Percentiles rank a stretch among this genome's conserved stretches.
Conservation (phyloP, 2,113 vertebrate genomes). For the Apodemus speciosus region DNA sequence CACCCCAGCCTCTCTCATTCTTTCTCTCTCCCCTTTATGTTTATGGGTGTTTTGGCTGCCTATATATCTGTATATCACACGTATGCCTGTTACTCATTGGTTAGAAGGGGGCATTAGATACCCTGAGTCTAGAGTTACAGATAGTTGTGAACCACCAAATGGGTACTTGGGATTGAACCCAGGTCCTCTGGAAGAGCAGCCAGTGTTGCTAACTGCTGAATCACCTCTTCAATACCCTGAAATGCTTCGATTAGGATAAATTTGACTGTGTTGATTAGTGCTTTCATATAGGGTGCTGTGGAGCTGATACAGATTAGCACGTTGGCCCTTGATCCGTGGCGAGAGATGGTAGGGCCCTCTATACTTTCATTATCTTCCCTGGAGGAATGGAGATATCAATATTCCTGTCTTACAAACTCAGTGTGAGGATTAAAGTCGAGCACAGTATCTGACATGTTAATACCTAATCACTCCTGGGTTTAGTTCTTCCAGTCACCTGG, state of each 20-base stretch:
- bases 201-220: not conserved
- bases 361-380: not conserved
- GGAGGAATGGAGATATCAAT: not conserved
- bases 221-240: not conserved
- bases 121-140: not conserved
- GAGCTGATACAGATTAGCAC: not conserved
- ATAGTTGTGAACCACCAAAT: not conserved
- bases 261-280: not conserved
- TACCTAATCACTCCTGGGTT: not conserved
- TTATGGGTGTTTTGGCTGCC: no score
- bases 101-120: no score
- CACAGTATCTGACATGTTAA: not conserved
- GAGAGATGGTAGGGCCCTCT: not conserved
- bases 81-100: no score
- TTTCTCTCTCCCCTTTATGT: not conserved
- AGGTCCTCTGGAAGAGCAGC: not conserved
- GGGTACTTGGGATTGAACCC: not conserved
- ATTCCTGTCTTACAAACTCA: not conserved
- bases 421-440: conserved; percentile 16
- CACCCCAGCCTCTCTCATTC: not conserved
- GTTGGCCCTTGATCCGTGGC: not conserved
- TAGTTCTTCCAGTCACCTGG: not conserved
- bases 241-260: not conserved
- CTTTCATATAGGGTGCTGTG: not conserved
- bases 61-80: no score